A percentile compares a stretch with the other conserved stretches of the same genome.
Conservation (phyloP, 2,797 vertebrate genomes). For the Cyprinodon diabolis region DNA sequence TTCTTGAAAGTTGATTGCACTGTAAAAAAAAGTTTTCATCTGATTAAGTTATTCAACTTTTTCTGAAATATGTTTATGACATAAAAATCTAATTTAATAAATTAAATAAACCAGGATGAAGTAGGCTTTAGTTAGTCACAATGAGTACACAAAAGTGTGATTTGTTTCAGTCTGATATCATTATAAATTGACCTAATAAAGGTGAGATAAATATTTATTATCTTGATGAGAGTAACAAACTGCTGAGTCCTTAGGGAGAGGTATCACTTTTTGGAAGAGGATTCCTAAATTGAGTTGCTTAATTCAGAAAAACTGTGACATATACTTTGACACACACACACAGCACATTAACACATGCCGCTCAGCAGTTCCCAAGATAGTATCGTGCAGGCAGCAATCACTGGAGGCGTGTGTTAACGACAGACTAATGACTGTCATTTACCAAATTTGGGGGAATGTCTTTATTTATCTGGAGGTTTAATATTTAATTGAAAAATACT, state of each 20-base stretch:
- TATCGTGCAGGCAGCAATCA: slow-evolving; percentile 46
- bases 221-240: slow-evolving; percentile 33
- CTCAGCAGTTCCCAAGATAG: slow-evolving; percentile 55
- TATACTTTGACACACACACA: slow-evolving; percentile 2
- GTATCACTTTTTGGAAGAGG: slow-evolving; percentile 27
- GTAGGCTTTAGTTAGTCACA: neutral
- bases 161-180: slow-evolving; percentile 8
- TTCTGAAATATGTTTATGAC: too few relatives aligned
- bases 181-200: slow-evolving; percentile 31
- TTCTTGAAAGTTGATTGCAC: too few relatives aligned
- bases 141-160: neutral
- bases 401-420: slow-evolving; percentile 52
- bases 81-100: too few relatives aligned
- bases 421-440: slow-evolving; percentile 63
- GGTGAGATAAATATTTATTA: slow-evolving; percentile 52
- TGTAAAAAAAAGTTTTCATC: too few relatives aligned
- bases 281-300: slow-evolving; percentile 37
- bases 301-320: slow-evolving; percentile 33
- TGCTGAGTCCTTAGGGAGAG: slow-evolving; percentile 32
- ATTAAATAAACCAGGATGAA: neutral
- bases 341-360: slow-evolving; percentile 36
- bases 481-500: too few relatives aligned
- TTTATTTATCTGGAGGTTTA: slow-evolving; percentile 23
- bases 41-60: too few relatives aligned
- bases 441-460: slow-evolving; percentile 35